Evolutionary conservation across 2,113 vertebrate genomes (phyloP).

Genomic region (Probosciger aterrimus): DNA sequence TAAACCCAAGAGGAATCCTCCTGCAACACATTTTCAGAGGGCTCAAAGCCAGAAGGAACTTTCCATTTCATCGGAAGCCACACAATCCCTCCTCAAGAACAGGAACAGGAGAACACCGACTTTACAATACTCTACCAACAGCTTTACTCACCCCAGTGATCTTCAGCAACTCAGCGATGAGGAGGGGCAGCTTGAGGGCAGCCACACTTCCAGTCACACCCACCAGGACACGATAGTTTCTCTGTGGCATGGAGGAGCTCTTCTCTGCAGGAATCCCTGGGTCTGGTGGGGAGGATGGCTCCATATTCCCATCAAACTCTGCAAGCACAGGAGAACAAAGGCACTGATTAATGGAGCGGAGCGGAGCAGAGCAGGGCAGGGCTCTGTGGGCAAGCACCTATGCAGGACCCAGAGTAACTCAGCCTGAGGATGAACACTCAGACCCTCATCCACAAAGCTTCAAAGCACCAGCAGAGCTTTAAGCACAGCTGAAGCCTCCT

Average conservation of each 20-base stretch:
- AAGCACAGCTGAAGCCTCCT: not conserved
- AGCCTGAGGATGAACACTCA: not conserved
- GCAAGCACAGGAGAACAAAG: not conserved
- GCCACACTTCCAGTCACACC: conserved; percentile 94
- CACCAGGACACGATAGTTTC: conserved; percentile 74
- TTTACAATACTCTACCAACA: not conserved
- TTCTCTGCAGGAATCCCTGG: not conserved
- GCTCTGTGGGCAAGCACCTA: accelerated
- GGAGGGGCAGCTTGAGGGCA: conserved; percentile 86
- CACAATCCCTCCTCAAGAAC: accelerated
- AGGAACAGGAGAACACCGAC: not conserved
- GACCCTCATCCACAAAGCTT: not conserved
- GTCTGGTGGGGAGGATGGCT: not conserved
- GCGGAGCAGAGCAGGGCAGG: not conserved
- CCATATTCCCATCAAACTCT: not conserved
- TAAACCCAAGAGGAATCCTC: not conserved
- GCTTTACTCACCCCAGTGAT: conserved; percentile 80
- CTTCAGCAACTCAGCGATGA: conserved; percentile 79
- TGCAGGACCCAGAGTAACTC: not conserved
- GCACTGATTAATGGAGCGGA: accelerated
- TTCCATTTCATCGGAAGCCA: not conserved
- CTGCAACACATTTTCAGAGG: not conserved
- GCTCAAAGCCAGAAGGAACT: not conserved
- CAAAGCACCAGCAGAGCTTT: not conserved
- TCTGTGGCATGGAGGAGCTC: accelerated